Evolutionary conservation across 2,113 vertebrate genomes (phyloP).

Genomic region (Amblyornis subalaris): DNA sequence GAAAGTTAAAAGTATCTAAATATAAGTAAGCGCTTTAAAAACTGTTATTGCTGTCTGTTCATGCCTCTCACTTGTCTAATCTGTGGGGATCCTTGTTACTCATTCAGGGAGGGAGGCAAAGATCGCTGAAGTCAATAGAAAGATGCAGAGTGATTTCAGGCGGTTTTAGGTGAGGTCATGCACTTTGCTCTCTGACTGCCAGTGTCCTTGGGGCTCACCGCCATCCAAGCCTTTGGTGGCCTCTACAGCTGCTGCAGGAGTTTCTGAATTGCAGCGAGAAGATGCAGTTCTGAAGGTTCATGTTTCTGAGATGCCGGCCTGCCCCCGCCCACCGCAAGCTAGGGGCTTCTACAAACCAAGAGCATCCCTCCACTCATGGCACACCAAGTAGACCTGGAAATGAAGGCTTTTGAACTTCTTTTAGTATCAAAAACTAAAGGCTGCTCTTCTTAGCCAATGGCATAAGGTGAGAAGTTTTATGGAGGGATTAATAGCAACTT

Average conservation of each 20-base stretch:
- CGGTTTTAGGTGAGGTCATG: not conserved
- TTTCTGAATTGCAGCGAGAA: not conserved
- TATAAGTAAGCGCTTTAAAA: not conserved
- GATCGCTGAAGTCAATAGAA: not conserved
- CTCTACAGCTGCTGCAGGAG: not conserved
- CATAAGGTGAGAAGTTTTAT: not conserved
- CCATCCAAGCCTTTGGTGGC: not conserved
- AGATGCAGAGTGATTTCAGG: not conserved
- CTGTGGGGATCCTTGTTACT: not conserved
- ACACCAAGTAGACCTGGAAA: not conserved
- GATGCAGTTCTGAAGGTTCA: not conserved
- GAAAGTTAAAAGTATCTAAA: not conserved
- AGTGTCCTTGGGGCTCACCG: rapidly evolving
- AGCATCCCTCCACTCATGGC: not conserved
- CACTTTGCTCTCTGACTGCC: not conserved
- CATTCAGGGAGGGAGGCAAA: not conserved
- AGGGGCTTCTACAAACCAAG: not conserved
- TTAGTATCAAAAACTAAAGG: not conserved
- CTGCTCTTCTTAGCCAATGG: not conserved
- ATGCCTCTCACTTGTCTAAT: not conserved
- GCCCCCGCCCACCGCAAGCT: rapidly evolving
- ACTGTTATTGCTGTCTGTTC: not conserved
- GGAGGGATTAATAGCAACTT: not conserved
- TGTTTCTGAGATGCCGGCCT: not conserved
- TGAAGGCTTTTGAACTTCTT: not conserved